Evolutionary conservation across 2,113 vertebrate genomes (phyloP).

Genomic region (Oceanites oceanicus): DNA sequence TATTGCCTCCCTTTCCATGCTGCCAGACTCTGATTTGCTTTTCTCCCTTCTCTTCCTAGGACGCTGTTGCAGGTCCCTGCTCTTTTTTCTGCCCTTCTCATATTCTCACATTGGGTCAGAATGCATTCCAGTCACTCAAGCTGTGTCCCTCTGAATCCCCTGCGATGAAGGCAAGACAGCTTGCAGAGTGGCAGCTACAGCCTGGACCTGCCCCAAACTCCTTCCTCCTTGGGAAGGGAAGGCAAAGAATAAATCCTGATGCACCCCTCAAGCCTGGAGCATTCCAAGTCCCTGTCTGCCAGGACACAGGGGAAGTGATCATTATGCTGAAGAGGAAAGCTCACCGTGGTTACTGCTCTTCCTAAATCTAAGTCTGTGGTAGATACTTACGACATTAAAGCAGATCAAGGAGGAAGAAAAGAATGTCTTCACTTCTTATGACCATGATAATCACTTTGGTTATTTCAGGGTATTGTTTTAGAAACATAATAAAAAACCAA

Average conservation of each 20-base stretch:
- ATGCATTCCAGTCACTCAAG: no score
- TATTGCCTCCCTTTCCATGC: not conserved
- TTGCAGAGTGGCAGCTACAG: not conserved
- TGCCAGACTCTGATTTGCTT: not conserved
- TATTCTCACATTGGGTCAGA: not conserved
- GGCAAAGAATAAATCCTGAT: not conserved
- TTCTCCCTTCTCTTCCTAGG: not conserved
- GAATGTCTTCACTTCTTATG: not conserved
- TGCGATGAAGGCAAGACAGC: not conserved
- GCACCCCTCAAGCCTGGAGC: not conserved
- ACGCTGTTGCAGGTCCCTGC: not conserved
- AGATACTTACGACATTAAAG: not conserved
- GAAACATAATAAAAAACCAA: not conserved
- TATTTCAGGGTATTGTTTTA: not conserved
- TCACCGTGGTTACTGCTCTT: not conserved
- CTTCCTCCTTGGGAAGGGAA: not conserved
- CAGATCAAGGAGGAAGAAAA: not conserved
- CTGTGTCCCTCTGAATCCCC: accelerated
- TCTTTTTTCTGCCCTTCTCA: not conserved
- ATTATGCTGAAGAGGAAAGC: not conserved
- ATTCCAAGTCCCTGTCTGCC: not conserved
- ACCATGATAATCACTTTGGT: not conserved
- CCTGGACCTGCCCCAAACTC: not conserved
- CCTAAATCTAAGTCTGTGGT: not conserved
- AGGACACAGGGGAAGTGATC: accelerated